Evolutionary conservation across 1,140 invertebrate genomes (phyloP), one percentile per base, ranked within the genome.

Genomic region (Diprion similis): DNA sequence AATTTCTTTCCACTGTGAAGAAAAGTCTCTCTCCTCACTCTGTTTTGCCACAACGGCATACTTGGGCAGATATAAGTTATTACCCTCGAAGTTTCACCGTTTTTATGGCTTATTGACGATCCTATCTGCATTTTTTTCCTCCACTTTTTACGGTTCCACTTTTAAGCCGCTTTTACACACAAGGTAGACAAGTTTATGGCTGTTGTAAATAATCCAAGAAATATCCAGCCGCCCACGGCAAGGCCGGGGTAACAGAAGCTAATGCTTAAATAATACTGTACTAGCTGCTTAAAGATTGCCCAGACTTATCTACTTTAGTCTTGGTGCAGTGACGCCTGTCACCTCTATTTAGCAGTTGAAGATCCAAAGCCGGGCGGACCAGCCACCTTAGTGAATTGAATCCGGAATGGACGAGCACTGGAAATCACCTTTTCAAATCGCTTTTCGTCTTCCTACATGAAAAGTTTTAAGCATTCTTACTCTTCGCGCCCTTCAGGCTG

Each of bases 281-380:
- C 1, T 48, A 47, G 45, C 18, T 69, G 66, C 59, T 68, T 72
- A 72, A 68, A 75, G 73, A 68, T 51, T 69, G 66, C 68, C 51
- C 70, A n/a, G 74, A 75, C 48, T 76, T 75, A 46, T 65, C 19
- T 46, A 64, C 48, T 75, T 74, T 72, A 70, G 59, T 46, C 66
- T 18, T 65, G 65, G 68, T 66, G 66, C 76, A 6, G 24, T 37
- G 24, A 6, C 24, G 1, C 74, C 75, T 74, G 71, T 71, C 65
- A 66, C 76, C 75, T 77, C 73, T 37, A 71, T 71, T 77, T 69
- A 74, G 75, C 74, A 76, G 72, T 76, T 76, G 75, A 76, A 73
- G 65, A 24, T 64, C 67, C 45, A 67, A n/a, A 11, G 18, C 51
- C 51, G 74, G 51, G 18, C 37, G 46, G 46, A 17, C 24, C 67